These are phyloP conservation scores for Lysandra coridon DNA, from an alignment of 2,888 invertebrate genomes.

Conservation along the genomic window DNA sequence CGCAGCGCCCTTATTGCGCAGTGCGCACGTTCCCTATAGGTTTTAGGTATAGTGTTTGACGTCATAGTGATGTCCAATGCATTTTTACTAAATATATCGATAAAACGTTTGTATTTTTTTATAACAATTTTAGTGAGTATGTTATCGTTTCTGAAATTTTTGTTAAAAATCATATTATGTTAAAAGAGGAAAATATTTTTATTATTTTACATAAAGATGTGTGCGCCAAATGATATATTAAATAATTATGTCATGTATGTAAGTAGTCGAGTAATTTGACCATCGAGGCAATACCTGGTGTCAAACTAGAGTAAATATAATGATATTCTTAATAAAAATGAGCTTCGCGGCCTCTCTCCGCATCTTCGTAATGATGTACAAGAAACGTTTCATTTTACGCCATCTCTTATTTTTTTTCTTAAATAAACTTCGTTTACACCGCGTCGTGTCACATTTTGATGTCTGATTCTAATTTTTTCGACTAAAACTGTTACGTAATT, in stretches of 20 bases:
- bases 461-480: too few relatives aligned
- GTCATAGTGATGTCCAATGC: neutral
- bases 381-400: slow-evolving; percentile 1
- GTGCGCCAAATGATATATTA: slow-evolving; percentile 34
- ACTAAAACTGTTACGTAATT: too few relatives aligned
- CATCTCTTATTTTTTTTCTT: too few relatives aligned
- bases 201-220: neutral
- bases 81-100: neutral
- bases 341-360: slow-evolving; percentile 53
- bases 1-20: neutral
- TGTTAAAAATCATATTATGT: neutral
- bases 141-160: neutral
- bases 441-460: too few relatives aligned
- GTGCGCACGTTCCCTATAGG: neutral
- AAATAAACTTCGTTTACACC: too few relatives aligned
- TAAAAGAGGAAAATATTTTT: neutral
- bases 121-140: neutral
- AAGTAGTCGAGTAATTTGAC: slow-evolving; percentile 39
- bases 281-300: slow-evolving; percentile 53
- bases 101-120: neutral
- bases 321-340: slow-evolving; percentile 49
- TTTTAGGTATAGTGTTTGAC: neutral
- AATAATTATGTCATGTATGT: slow-evolving; percentile 33
- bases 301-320: slow-evolving; percentile 59
- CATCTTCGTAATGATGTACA: slow-evolving; percentile 37